Conservation (phyloP, 2,113 vertebrate genomes). For the Riparia riparia region DNA sequence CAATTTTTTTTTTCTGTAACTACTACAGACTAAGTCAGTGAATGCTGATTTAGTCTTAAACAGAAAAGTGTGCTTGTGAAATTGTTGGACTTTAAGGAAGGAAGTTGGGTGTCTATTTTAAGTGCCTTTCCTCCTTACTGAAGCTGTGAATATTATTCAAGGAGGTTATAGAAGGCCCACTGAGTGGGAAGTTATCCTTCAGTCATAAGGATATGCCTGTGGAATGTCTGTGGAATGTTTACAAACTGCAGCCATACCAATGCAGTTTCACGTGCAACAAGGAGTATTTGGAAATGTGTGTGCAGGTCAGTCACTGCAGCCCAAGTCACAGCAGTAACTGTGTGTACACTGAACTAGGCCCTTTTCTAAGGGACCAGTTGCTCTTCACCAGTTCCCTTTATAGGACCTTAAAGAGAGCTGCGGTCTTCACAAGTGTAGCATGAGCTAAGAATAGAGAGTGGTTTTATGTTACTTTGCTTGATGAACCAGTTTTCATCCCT, state of each 20-base stretch:
- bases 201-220: background rate
- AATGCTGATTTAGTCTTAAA: background rate
- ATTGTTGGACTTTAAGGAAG: background rate
- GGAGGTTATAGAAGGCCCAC: background rate
- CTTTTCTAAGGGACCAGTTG: background rate
- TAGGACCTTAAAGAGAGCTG: background rate
- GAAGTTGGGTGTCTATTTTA: background rate
- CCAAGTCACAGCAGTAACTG: background rate
- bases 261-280: background rate
- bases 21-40: background rate
- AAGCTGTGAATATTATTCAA: background rate
- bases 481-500: background rate
- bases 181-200: background rate
- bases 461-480: background rate
- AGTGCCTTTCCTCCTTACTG: background rate
- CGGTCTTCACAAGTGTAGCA: fast-evolving
- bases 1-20: background rate
- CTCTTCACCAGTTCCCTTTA: background rate
- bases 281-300: background rate
- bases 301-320: background rate
- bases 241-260: background rate
- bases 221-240: background rate
- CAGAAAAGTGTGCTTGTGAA: background rate
- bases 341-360: background rate
- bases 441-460: background rate